A percentile compares a stretch with the other conserved stretches of the same genome.
Evolutionary conservation across 2,888 invertebrate species (phyloP).

Genomic region (Dorcus hopei): DNA sequence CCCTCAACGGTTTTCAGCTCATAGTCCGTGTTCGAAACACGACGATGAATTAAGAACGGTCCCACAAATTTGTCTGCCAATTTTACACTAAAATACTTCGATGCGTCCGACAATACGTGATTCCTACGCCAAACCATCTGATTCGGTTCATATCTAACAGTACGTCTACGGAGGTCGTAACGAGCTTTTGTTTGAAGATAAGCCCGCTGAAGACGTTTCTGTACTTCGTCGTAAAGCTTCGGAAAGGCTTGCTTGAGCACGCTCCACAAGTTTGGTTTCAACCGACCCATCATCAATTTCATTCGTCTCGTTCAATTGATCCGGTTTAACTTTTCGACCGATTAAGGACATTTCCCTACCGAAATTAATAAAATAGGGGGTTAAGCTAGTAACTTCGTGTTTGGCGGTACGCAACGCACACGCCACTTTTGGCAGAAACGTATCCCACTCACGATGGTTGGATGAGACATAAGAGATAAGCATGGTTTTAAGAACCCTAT

Average conservation of each 20-base stretch:
- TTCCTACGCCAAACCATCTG: slow-evolving; percentile 22
- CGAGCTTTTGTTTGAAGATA: neutral
- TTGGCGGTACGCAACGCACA: slow-evolving; percentile 23
- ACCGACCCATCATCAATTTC: neutral
- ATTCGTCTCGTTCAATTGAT: neutral
- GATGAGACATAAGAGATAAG: slow-evolving; percentile 27
- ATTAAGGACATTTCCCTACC: slow-evolving; percentile 9
- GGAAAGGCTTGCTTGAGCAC: neutral
- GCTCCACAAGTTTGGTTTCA: neutral
- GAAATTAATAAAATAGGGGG: slow-evolving; percentile 23
- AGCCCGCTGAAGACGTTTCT: neutral
- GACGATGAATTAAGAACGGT: neutral
- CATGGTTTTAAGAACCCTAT: slow-evolving; percentile 30
- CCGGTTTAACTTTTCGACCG: too few relatives aligned
- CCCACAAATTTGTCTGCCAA: slow-evolving; percentile 25
- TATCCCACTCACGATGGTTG: slow-evolving; percentile 28
- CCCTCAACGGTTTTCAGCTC: neutral
- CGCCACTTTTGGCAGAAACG: slow-evolving; percentile 17
- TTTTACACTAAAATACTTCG: slow-evolving; percentile 22
- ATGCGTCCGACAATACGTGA: slow-evolving; percentile 20
- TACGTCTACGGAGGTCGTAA: slow-evolving; percentile 17
- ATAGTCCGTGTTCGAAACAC: neutral
- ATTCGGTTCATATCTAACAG: slow-evolving; percentile 5
- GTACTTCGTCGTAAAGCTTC: neutral
- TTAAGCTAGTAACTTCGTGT: slow-evolving; percentile 21